Percentiles rank a stretch among this genome's conserved stretches.
phyloP scores from a whole-genome alignment of 1,140 invertebrate species.

The Caerostris extrusa region DNA sequence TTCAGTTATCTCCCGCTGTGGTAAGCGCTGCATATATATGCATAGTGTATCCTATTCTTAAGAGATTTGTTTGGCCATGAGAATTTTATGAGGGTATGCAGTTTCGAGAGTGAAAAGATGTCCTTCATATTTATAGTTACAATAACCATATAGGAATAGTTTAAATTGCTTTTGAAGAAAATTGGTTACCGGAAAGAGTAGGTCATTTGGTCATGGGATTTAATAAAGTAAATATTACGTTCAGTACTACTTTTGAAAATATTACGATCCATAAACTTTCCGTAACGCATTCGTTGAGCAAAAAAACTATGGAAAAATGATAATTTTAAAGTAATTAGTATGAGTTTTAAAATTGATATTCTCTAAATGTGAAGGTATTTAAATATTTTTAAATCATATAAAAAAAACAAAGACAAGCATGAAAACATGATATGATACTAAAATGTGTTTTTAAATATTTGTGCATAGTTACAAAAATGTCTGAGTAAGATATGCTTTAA shows the following conservation, averaged over 20 bases:
- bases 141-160: constrained; percentile 42
- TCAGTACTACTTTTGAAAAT: neutral
- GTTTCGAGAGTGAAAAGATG: constrained; percentile 30
- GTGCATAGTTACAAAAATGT: no score
- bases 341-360: no score
- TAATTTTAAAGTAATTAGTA: no score
- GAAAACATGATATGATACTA: no score
- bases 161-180: constrained; percentile 41
- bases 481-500: no score
- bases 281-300: no score
- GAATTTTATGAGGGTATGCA: constrained; percentile 52
- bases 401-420: no score
- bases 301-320: no score
- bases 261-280: neutral
- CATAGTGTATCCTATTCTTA: constrained; percentile 26
- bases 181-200: constrained; percentile 37
- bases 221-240: neutral
- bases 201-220: constrained; percentile 38
- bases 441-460: no score
- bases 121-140: constrained; percentile 31
- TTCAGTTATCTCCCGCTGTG: neutral
- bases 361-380: no score
- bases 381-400: no score
- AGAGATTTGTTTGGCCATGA: constrained; percentile 53
- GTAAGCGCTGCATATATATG: constrained; percentile 39